Evolutionary conservation across 2,113 vertebrate species (phyloP), one percentile per base, ranked within the genome.

Genomic region (Myotis yumanensis): DNA sequence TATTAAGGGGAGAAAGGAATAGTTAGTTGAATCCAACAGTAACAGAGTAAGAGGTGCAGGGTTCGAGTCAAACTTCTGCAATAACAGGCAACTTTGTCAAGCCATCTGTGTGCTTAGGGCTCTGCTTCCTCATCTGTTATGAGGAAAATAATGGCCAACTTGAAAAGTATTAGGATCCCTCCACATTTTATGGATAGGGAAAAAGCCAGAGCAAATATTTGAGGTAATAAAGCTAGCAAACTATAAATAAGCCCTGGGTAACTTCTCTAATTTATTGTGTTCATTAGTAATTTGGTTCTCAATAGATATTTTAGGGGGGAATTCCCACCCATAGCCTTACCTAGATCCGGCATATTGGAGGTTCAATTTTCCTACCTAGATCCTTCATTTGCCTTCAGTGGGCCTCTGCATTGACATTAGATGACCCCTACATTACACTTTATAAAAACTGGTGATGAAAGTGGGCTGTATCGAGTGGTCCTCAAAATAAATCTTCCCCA

Each of bases 381-480:
- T 57, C 15, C 23, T 57, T 75, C 9, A 32, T 86, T 90, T 62
- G 54, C 32, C 37, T 80, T 93, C 37, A 73, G 32, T 72, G 79
- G 32, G 30, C 64, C 35, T 43, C 32, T 37, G 77, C 30, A 40
- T 40, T 68, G 57, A 22, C 28, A 72, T 46, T 43, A 90, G 7
- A n/a, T 48, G 22, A 93, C n/a, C 76, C n/a, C 52, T 88, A 16
- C 11, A 18, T 11, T 92, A 32, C 8, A 76, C 54, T 91, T 46
- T 95, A 72, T 86, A 86, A 92, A 82, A 90, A 43, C 64, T 88
- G 62, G 37, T 82, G 32, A 82, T 76, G 9, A 32, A 88, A 72
- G 25, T 88, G 25, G 12, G 72, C 37, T 52, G 12, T 64, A 48
- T 16, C 32, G 11, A 90, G 40, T 83, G 7, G n/a, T 79, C 83